A percentile compares a stretch with the other conserved stretches of the same genome.
phyloP scores from a whole-genome alignment of 2,888 invertebrate genomes.

The Drosophila lutescens region DNA sequence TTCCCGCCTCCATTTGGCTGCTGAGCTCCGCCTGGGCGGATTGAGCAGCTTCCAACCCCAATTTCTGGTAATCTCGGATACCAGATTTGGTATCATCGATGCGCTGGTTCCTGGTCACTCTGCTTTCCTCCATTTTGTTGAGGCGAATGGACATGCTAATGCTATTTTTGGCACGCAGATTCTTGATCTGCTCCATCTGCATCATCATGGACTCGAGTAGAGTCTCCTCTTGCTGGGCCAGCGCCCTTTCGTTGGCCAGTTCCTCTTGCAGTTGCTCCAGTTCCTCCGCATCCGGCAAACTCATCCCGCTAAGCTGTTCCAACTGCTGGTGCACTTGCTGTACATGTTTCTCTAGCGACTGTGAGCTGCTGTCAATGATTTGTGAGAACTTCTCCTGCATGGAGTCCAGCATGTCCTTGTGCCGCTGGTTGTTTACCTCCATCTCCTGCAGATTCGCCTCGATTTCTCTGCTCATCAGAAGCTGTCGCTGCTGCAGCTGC shows the following conservation, averaged over 20 bases:
- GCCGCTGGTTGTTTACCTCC: conserved; percentile 65
- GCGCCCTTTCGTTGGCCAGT: conserved; percentile 56
- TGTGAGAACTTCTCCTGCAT: conserved; percentile 64
- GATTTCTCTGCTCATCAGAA: conserved; percentile 63
- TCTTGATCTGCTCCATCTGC: conserved; percentile 83
- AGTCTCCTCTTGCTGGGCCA: conserved; percentile 65
- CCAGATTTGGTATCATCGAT: conserved; percentile 32
- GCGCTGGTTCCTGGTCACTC: conserved; percentile 35
- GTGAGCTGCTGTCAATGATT: conserved; percentile 52
- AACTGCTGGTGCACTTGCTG: conserved; percentile 59
- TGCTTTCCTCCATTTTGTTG: conserved; percentile 67
- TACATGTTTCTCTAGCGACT: conserved; percentile 56
- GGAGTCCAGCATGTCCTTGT: conserved; percentile 60
- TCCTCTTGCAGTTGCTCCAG: conserved; percentile 58
- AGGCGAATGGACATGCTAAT: conserved; percentile 66
- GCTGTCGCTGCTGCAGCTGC: conserved; percentile 67
- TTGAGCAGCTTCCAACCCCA: conserved; percentile 40
- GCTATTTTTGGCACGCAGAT: conserved; percentile 74
- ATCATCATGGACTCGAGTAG: conserved; percentile 73
- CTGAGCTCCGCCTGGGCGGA: conserved; percentile 45
- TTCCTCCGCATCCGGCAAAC: conserved; percentile 48
- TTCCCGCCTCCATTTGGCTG: conserved; percentile 48
- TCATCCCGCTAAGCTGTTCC: conserved; percentile 56
- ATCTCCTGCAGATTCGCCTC: conserved; percentile 64
- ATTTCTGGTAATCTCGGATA: conserved; percentile 43